Evolutionary conservation across 2,797 vertebrate species (phyloP).

Genomic region (Muscicapa comitata): DNA sequence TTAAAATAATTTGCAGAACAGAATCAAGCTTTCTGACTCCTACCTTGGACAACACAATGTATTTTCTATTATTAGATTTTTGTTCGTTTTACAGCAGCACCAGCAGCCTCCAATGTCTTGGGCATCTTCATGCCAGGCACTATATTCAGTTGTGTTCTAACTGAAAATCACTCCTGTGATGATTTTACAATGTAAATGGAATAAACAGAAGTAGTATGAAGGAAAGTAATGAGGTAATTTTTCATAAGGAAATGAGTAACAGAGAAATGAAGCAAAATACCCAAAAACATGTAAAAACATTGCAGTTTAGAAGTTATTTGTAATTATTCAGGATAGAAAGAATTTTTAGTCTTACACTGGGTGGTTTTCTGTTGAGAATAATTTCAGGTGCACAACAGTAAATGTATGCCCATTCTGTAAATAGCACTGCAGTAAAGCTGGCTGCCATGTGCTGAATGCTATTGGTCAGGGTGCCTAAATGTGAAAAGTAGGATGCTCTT

Average conservation of each 20-base stretch:
- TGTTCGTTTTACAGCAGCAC: not conserved
- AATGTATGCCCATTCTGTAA: not conserved
- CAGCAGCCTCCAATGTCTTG: not conserved
- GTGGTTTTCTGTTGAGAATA: not conserved
- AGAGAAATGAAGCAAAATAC: not conserved
- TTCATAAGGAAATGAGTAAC: not conserved
- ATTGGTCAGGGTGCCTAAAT: not conserved
- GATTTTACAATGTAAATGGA: not conserved
- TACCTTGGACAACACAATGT: not conserved
- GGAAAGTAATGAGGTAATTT: not conserved
- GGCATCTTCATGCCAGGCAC: not conserved
- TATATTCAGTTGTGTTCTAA: not conserved
- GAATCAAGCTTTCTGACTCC: not conserved
- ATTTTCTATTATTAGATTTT: not conserved
- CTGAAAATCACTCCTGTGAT: not conserved
- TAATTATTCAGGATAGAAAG: not conserved
- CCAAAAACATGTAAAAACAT: not conserved
- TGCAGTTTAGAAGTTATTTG: not conserved
- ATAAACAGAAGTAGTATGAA: not conserved
- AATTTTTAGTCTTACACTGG: not conserved
- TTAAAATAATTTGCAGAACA: not conserved
- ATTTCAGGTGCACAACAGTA: not conserved
- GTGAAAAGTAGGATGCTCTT: not conserved
- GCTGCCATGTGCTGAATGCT: not conserved
- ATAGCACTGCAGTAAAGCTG: not conserved